A percentile compares a stretch with the other conserved stretches of the same genome.
phyloP scores from a whole-genome alignment of 2,888 invertebrate genomes.

The Calliphora vomitoria region DNA sequence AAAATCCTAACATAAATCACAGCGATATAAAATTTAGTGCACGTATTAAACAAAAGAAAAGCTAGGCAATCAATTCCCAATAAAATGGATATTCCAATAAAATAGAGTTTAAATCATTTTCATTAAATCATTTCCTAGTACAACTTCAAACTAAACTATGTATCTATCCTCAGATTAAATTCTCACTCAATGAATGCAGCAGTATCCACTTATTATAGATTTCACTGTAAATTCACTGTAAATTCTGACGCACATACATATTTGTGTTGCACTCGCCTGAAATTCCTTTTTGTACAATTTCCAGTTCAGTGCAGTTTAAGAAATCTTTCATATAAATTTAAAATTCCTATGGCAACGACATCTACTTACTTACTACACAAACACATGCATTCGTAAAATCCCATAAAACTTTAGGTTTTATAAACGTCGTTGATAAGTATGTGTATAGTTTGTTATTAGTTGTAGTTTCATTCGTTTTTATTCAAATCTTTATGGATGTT shows the following conservation, averaged over 20 bases:
- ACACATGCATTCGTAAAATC: background rate
- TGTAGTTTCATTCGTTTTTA: background rate
- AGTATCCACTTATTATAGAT: no score
- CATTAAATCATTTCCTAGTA: no score
- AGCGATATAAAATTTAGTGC: no score
- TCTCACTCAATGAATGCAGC: no score
- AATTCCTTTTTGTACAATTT: constrained; percentile 11
- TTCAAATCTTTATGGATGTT: constrained; percentile 6
- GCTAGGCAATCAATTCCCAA: no score
- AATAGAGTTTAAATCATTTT: no score
- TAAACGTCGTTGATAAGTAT: background rate
- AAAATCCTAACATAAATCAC: no score
- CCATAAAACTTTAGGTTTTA: background rate
- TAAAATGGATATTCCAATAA: no score
- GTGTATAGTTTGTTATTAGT: background rate
- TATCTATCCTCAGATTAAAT: no score
- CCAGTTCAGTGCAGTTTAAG: constrained; percentile 36
- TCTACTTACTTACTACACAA: background rate
- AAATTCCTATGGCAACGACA: constrained; percentile 28
- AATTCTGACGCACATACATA: background rate
- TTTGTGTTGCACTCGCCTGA: background rate
- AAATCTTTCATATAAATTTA: constrained; percentile 48
- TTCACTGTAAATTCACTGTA: no score
- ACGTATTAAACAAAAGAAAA: no score
- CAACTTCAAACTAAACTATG: no score